Base-by-base conservation (phyloP, 2,888 invertebrate species). In the Reticulitermes lucifugus region DNA sequence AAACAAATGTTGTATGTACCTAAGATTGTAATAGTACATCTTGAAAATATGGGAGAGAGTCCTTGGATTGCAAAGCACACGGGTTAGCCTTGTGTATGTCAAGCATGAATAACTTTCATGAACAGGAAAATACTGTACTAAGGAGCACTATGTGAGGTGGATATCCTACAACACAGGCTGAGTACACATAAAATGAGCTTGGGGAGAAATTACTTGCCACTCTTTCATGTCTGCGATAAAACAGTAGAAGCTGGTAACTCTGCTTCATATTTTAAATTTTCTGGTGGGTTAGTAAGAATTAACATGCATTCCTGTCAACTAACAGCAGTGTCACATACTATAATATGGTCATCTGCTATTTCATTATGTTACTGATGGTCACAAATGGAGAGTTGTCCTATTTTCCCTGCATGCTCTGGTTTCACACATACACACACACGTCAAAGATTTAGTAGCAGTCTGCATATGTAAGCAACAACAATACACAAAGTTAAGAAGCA, bases 331-430 rank as follows among this genome's bases (percentile, higher is more conserved):
- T 46, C 41, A 73, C 35, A 73, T 7, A 21, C 41, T 73, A 29
- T 73, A 70, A 41, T 18, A 55, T 51, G 59, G 35, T 51, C 59
- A 81, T 46, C 60, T 81, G 21, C 41, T 77, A 75, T 79, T 84
- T 84, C 22, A 65, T 79, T 85, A 79, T 70, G 85, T 86, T 86
- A 86, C 85, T 85, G 86, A 86, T 86, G 86, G 86, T 86, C 86
- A 86, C 86, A 86, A 86, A 86, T 86, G 86, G 86, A 84, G 70
- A 85, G 46, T 75, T 70, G 86, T 85, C 84, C 86, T 84, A 75
- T 84, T 79, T 82, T 65, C 79, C 77, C 83, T 77, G 22, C 83
- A 83, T 84, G 80, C 73, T 73, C 41, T 71, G 79, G 82, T 82
- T 59, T 41, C 81, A 85, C 73, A 85, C 55, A 46, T 12, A 46